Percentiles rank a stretch among this genome's conserved stretches.
phyloP scores from a whole-genome alignment of 2,888 invertebrate species.

The Malthinus seriepunctatus region DNA sequence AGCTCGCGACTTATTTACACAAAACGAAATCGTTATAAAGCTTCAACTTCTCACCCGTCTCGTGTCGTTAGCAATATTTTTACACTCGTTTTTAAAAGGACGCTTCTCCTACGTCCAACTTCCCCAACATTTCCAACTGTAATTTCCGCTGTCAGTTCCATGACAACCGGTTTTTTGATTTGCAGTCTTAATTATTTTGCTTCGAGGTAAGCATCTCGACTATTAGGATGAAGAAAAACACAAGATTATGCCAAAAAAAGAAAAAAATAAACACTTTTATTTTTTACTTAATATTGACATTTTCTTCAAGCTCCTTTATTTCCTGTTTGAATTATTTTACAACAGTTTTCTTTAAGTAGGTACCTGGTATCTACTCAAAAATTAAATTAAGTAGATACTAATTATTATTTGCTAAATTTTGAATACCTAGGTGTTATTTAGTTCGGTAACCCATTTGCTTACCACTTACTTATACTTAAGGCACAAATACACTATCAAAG shows the following conservation, averaged over 20 bases:
- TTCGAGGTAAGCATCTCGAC: constrained; percentile 23
- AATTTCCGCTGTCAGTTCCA: constrained; percentile 42
- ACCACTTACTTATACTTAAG: no score
- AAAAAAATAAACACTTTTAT: neutral
- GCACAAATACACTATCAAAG: no score
- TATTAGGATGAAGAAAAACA: constrained; percentile 6
- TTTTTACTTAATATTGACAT: neutral
- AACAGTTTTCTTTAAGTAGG: no score
- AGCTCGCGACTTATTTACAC: constrained; percentile 14
- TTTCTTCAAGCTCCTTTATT: no score
- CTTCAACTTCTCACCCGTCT: constrained; percentile 12
- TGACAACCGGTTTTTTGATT: constrained; percentile 40
- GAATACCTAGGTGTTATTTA: no score
- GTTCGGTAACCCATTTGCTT: no score
- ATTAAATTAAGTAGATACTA: no score
- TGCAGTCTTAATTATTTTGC: constrained; percentile 37
- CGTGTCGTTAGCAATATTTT: constrained; percentile 26
- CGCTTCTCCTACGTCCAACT: constrained; percentile 24
- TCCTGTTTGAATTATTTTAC: no score
- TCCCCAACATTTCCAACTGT: constrained; percentile 36
- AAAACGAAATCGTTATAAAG: constrained; percentile 25
- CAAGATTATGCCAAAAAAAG: neutral
- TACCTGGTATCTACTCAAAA: no score
- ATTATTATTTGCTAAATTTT: no score
- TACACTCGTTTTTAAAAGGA: constrained; percentile 15